phyloP scores from a whole-genome alignment of 2,797 vertebrate species.

The Anguilla marmorata region DNA sequence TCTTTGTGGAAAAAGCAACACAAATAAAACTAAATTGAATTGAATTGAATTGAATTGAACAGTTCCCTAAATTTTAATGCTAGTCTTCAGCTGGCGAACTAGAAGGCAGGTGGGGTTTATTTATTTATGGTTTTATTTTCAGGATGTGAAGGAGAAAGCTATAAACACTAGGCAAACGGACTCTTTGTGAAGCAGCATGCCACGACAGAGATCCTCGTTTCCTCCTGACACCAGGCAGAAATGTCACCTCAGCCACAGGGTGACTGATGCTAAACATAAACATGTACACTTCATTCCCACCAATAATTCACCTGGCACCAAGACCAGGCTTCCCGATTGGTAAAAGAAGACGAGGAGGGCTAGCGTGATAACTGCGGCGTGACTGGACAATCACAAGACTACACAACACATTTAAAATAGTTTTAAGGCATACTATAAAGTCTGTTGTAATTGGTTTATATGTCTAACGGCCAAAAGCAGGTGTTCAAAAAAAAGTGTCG shows the following conservation, averaged over 20 bases:
- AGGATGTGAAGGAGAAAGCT: neutral
- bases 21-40: neutral
- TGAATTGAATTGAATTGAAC: neutral
- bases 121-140: constrained; percentile 8
- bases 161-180: constrained; percentile 9
- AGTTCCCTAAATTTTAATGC: neutral
- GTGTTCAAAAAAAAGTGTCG: neutral
- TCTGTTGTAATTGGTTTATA: neutral
- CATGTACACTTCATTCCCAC: constrained; percentile 51
- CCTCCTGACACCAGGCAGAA: constrained; percentile 14
- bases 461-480: neutral
- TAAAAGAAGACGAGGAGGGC: constrained; percentile 33
- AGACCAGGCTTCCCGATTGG: constrained; percentile 34
- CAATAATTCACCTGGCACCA: constrained; percentile 46
- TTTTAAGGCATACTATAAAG: neutral
- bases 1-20: neutral
- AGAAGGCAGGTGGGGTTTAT: neutral
- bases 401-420: constrained; percentile 17
- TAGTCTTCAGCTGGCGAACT: neutral
- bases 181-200: neutral
- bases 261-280: constrained; percentile 53
- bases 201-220: neutral
- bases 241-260: constrained; percentile 38
- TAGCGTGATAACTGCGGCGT: constrained; percentile 33
- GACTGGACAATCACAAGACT: constrained; percentile 14